Percentiles rank a stretch among this genome's conserved stretches.
phyloP scores from a whole-genome alignment of 2,113 vertebrate species.

The Dicentrarchus labrax region DNA sequence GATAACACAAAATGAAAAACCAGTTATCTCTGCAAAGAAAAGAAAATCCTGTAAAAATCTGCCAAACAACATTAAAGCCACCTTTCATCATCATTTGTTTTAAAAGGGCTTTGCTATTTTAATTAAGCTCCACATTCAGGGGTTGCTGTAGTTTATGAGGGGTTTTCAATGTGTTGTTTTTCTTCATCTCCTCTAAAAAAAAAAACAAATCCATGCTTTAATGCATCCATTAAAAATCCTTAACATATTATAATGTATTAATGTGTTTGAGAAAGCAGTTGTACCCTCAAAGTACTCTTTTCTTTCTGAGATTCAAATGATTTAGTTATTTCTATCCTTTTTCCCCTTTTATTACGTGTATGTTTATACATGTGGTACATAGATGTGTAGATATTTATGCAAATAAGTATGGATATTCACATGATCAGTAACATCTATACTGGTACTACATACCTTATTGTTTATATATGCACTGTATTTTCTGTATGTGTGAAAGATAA shows the following conservation, averaged over 20 bases:
- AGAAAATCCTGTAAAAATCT: conserved; percentile 18
- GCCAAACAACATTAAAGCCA: conserved; percentile 11
- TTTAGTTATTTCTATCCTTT: too few relatives aligned
- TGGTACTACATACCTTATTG: too few relatives aligned
- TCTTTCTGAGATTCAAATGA: too few relatives aligned
- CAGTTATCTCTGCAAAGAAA: background rate
- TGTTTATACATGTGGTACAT: too few relatives aligned
- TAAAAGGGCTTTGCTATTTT: background rate
- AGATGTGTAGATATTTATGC: too few relatives aligned
- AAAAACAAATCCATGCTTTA: background rate
- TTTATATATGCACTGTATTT: too few relatives aligned
- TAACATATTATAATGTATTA: background rate
- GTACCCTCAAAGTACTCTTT: background rate
- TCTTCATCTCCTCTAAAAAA: background rate
- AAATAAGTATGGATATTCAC: too few relatives aligned
- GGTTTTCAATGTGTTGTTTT: background rate
- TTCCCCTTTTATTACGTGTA: too few relatives aligned
- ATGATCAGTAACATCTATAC: too few relatives aligned
- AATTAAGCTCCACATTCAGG: conserved; percentile 7
- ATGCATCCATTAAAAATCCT: background rate
- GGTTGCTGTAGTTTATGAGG: background rate
- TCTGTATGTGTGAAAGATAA: too few relatives aligned
- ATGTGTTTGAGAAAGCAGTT: background rate
- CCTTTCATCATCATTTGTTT: background rate
- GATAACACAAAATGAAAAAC: conserved; percentile 6